Conservation (phyloP, 2,888 invertebrate species). For the Dryomyza anilis region DNA sequence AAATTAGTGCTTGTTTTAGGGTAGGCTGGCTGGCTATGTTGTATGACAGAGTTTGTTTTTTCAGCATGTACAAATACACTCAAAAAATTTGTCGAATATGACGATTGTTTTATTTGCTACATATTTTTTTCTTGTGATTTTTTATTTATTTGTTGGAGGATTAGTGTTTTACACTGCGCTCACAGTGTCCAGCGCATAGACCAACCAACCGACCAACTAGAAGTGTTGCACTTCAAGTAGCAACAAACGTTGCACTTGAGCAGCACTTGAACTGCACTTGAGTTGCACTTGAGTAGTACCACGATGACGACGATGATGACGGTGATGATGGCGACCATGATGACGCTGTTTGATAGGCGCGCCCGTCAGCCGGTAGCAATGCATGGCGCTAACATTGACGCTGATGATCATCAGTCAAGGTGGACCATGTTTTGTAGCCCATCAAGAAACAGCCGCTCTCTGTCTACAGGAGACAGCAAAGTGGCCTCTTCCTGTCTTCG, state of each 20-base stretch:
- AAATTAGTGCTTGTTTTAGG: too few relatives aligned
- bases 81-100: too few relatives aligned
- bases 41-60: not conserved
- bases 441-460: too few relatives aligned
- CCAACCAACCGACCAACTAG: not conserved
- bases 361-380: not conserved
- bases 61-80: not conserved
- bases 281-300: slow-evolving; percentile 27
- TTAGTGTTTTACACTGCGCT: too few relatives aligned
- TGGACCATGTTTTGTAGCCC: not conserved
- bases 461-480: too few relatives aligned
- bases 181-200: not conserved
- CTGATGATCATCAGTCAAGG: not conserved
- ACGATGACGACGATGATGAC: slow-evolving; percentile 3
- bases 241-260: too few relatives aligned
- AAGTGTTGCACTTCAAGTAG: slow-evolving; percentile 35
- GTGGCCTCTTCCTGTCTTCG: too few relatives aligned
- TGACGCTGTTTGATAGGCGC: not conserved
- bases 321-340: not conserved
- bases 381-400: slow-evolving; percentile 6
- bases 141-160: not conserved
- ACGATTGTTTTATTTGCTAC: not conserved
- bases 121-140: not conserved
- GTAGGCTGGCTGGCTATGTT: too few relatives aligned
- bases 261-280: slow-evolving; percentile 40